phyloP scores from a whole-genome alignment of 2,113 vertebrate species.

The Ictidomys tridecemlineatus region DNA sequence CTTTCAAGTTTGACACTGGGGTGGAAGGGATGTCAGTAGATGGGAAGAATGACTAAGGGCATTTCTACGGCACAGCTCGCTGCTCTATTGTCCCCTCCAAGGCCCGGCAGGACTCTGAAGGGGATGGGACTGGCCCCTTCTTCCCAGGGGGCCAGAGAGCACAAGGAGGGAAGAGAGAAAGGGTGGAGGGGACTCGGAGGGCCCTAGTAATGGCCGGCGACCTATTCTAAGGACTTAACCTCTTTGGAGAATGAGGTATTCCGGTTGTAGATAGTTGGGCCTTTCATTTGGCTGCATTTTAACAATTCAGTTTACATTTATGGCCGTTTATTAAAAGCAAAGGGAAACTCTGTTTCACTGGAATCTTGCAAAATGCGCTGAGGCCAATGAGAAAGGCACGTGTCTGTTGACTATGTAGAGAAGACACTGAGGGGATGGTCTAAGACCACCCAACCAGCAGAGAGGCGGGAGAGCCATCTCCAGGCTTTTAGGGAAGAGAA shows the following conservation, averaged over 20 bases:
- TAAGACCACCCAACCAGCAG: background rate
- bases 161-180: background rate
- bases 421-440: background rate
- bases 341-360: background rate
- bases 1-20: conserved; percentile 54
- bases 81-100: conserved; percentile 12
- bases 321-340: background rate
- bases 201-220: background rate
- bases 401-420: background rate
- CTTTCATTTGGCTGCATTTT: background rate
- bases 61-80: background rate
- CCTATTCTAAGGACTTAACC: background rate
- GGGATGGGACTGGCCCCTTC: background rate
- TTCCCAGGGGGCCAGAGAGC: background rate
- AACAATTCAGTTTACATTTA: background rate
- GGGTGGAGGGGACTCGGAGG: background rate
- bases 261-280: background rate
- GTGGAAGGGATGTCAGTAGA: background rate
- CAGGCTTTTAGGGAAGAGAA: background rate
- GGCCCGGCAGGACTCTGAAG: background rate
- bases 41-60: conserved; percentile 46
- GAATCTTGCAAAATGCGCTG: background rate
- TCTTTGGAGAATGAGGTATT: background rate
- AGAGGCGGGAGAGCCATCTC: background rate
- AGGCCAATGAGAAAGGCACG: background rate